A percentile compares a stretch with the other conserved stretches of the same genome.
Conservation (phyloP, 2,113 vertebrate species). For the Syngnathoides biaculeatus region DNA sequence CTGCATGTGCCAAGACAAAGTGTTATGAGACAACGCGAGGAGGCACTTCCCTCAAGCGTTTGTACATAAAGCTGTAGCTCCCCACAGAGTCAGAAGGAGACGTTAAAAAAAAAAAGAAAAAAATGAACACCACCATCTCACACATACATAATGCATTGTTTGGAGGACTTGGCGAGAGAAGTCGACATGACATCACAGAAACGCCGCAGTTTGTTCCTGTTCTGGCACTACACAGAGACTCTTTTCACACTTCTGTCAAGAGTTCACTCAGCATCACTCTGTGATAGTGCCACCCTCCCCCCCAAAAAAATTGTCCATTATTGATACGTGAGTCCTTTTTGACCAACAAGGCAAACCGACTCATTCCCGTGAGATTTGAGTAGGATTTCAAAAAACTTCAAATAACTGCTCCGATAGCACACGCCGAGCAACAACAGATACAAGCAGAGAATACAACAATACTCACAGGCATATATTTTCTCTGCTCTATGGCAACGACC, state of each 20-base stretch:
- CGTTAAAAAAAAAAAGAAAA: neutral
- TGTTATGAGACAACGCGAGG: neutral
- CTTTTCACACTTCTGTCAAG: constrained; percentile 9
- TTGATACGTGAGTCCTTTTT: neutral
- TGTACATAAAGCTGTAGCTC: constrained; percentile 6
- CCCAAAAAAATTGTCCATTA: neutral
- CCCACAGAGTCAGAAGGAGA: neutral
- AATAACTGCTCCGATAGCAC: neutral
- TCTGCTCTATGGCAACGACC: neutral
- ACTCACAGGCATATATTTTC: neutral
- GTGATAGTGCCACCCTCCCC: neutral
- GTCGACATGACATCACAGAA: neutral
- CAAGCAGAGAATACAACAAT: neutral
- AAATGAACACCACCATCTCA: constrained; percentile 3
- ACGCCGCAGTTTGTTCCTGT: neutral
- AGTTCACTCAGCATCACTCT: neutral
- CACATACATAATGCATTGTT: constrained; percentile 14
- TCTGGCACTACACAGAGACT: neutral
- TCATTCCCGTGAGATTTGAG: neutral
- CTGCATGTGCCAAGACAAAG: constrained; percentile 10
- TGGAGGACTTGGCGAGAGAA: neutral
- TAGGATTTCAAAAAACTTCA: no score
- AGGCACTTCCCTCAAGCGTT: constrained; percentile 11
- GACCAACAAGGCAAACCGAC: neutral
- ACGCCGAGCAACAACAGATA: neutral